These are phyloP conservation scores for Drosophila kikkawai DNA, from an alignment of 1,140 invertebrate species.

Conservation along the genomic window DNA sequence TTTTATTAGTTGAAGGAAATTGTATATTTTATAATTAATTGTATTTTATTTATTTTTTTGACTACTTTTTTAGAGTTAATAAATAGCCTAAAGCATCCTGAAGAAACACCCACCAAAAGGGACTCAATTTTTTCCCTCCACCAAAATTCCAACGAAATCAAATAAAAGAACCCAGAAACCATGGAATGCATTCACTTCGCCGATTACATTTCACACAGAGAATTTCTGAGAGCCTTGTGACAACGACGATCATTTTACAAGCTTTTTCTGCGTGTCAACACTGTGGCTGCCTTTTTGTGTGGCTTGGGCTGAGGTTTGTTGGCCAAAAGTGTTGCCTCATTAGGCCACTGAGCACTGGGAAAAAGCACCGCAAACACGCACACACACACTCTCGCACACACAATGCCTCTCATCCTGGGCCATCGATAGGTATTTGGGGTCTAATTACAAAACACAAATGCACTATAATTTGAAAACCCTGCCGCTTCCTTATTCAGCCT, in stretches of 20 bases:
- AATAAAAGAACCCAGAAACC: conserved; percentile 8
- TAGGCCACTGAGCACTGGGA: conserved; percentile 25
- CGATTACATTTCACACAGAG: conserved; percentile 32
- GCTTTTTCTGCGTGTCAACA: conserved; percentile 52
- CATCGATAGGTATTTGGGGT: conserved; percentile 66
- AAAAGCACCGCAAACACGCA: conserved; percentile 18
- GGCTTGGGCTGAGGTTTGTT: background rate
- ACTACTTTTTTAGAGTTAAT: background rate
- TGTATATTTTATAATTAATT: no score
- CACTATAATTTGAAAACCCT: conserved; percentile 73
- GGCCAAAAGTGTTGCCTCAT: conserved; percentile 52
- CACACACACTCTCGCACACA: conserved; percentile 1
- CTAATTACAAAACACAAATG: conserved; percentile 80
- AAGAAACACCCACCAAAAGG: background rate
- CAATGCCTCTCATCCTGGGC: conserved; percentile 16
- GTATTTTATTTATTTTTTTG: no score
- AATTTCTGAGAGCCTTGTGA: conserved; percentile 3
- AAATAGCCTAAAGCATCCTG: background rate
- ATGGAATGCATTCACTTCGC: conserved; percentile 8
- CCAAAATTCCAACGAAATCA: background rate
- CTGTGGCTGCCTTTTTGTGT: conserved; percentile 43
- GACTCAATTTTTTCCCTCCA: background rate
- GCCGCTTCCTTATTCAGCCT: conserved; percentile 35
- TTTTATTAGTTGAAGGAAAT: no score
- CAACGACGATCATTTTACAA: conserved; percentile 60